Base-by-base conservation (phyloP, 2,888 invertebrate genomes). In the Erebia epiphron region DNA sequence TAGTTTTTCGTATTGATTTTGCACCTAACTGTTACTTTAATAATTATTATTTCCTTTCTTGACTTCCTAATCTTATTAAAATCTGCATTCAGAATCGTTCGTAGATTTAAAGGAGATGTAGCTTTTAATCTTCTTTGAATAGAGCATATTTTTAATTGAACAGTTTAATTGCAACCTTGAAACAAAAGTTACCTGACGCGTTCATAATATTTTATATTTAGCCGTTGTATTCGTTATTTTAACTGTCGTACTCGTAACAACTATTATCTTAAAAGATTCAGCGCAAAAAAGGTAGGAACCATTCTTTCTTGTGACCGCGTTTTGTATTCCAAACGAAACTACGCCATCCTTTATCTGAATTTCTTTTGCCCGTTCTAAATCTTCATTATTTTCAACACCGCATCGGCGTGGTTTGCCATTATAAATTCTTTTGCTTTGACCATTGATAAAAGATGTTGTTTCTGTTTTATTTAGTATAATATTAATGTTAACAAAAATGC, bases 271-370 rank as follows among this genome's bases (percentile, higher is more conserved):
- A 50, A 70, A 68, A 71, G 70, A 66, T 64, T 49, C 46, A 60
- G 63, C 66, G 54, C 56, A 69, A 62, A 68, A 68, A 73, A 66
- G 46, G 50, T 52, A 66, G 66, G 61, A 73, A 61, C 41, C 49
- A 69, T 73, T 73, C 68, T 69, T 73, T 73, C 68, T 69, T 54
- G 71, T 68, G 71, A 73, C 73, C 71, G 73, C 69, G 73, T 71
- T 73, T 73, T 71, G 68, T 71, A 73, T 71, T 71, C 71, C 71
- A 68, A 71, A 73, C 73, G 66, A 73, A 71, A 69, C 71, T 71
- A 64, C 68, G 63, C 63, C 68, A 69, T 67, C 71, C 73, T 73
- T 70, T 67, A 70, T 70, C 71, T 71, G 73, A 67, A 63, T 69
- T 73, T 73, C 67, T 70, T 70, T 70, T 70, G 56, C 66, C 54